Evolutionary conservation across 2,888 invertebrate genomes (phyloP).

Genomic region (Dasysyrphus albostriatus): DNA sequence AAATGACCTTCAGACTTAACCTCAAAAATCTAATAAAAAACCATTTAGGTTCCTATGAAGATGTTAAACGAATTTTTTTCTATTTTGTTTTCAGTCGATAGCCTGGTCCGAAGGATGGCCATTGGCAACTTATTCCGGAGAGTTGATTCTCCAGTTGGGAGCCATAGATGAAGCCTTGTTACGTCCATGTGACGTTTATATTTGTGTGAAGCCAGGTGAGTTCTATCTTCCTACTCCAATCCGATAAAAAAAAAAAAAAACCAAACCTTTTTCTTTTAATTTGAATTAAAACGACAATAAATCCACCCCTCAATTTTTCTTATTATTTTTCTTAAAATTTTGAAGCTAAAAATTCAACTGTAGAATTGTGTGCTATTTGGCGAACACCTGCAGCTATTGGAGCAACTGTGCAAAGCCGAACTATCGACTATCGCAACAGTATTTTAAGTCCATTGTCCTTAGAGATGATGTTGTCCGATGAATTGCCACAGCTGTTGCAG

Average conservation of each 20-base stretch:
- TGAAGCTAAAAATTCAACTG: constrained; percentile 78
- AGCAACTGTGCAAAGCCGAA: constrained; percentile 79
- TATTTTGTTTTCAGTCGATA: constrained; percentile 85
- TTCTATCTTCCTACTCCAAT: constrained; percentile 7
- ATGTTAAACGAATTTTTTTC: constrained; percentile 7
- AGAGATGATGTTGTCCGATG: constrained; percentile 84
- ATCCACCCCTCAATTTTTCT: background rate
- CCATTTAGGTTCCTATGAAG: no score
- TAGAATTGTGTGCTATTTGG: constrained; percentile 82
- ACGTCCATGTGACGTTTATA: constrained; percentile 87
- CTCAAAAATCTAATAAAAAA: no score
- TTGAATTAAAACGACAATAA: background rate
- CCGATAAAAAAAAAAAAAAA: no score
- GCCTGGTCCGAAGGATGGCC: constrained; percentile 88
- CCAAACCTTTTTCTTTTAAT: background rate
- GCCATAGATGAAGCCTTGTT: constrained; percentile 86
- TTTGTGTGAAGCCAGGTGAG: constrained; percentile 85
- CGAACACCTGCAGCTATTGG: constrained; percentile 78
- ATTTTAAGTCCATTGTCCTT: constrained; percentile 82
- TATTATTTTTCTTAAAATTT: background rate
- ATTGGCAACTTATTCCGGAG: constrained; percentile 86
- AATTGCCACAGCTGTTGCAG: constrained; percentile 87
- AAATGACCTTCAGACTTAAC: no score
- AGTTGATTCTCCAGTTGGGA: constrained; percentile 87
- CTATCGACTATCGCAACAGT: constrained; percentile 80